Base-by-base conservation (phyloP, 2,888 invertebrate species). In the Synergus laeviventris region DNA sequence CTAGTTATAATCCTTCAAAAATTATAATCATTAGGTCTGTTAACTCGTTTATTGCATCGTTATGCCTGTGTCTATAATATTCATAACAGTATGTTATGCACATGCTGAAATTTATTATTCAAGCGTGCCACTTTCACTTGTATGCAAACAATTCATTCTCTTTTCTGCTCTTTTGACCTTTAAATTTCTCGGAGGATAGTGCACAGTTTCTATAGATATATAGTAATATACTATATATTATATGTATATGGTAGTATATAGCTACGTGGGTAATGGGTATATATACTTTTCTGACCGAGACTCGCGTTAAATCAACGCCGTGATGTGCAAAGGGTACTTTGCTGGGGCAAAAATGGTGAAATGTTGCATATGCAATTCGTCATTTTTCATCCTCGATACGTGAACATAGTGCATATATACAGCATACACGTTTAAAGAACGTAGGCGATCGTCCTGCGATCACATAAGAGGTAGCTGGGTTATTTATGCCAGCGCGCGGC, bases 401-500 rank as follows among this genome's bases (percentile, higher is more conserved):
- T 18, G 36, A 62, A 21, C 18, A 39, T 18, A 38, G 38, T n/a
- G 38, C 3, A 21, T 36, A 62, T 61, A 18, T 14, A 14, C 7
- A 11, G 14, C 14, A 24, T 24, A 60, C 12, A 60, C 1, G 12
- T 24, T 12, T 12, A 36, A n/a, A 18, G 21, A 42, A 42, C 21
- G 21, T 39, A 64, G 64, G 5, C 18, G 62, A 62, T 62, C 18
- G 66, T 21, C 42, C 66, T 66, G 66, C n/a, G 66, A 66, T 66
- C 66, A 66, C 66, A 45, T 45, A 66, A 66, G 66, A 54, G 54
- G 54, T 54, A 18, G 54, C 54, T 54, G 18, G 54, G 18, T 54
- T 54, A 54, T 78, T 78, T 76, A 76, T 76, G 16, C 61, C 60
- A n/a, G n/a, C n/a, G 39, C 59, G 45, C 73, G 36, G 56, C 39